Percentiles rank a stretch among this genome's conserved stretches.
Conservation (phyloP, 2,113 vertebrate genomes). For the Brienomyrus brachyistius region DNA sequence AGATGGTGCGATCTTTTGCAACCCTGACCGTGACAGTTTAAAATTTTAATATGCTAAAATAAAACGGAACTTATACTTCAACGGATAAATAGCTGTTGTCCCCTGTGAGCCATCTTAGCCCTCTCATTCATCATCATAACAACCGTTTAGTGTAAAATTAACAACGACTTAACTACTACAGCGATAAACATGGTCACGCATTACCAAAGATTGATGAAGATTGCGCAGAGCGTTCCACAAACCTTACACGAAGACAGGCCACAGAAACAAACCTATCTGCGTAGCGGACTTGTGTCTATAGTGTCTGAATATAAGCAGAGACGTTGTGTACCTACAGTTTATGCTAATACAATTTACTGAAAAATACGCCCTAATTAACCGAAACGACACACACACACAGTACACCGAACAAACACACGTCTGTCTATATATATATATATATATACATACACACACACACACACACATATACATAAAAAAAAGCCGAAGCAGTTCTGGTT, state of each 20-base stretch:
- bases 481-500: conserved; percentile 67
- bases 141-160: conserved; percentile 69
- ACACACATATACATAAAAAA: conserved; percentile 64
- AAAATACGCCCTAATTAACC: background rate
- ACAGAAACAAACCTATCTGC: conserved; percentile 17
- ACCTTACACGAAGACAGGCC: conserved; percentile 15
- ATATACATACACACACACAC: background rate
- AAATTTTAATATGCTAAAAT: conserved; percentile 20
- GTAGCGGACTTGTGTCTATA: conserved; percentile 24
- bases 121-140: conserved; percentile 64
- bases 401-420: background rate
- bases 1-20: background rate
- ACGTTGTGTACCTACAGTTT: background rate
- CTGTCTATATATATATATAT: no score
- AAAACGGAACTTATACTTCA: conserved; percentile 32
- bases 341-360: background rate
- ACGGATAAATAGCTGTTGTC: conserved; percentile 44
- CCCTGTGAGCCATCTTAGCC: conserved; percentile 48
- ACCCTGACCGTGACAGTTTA: background rate
- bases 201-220: conserved; percentile 57
- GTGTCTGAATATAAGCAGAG: background rate
- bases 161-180: conserved; percentile 64
- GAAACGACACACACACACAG: background rate
- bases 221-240: conserved; percentile 52
- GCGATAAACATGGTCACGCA: conserved; percentile 57